Evolutionary conservation across 1,140 invertebrate genomes (phyloP).

Genomic region (Cotesia vestalis): DNA sequence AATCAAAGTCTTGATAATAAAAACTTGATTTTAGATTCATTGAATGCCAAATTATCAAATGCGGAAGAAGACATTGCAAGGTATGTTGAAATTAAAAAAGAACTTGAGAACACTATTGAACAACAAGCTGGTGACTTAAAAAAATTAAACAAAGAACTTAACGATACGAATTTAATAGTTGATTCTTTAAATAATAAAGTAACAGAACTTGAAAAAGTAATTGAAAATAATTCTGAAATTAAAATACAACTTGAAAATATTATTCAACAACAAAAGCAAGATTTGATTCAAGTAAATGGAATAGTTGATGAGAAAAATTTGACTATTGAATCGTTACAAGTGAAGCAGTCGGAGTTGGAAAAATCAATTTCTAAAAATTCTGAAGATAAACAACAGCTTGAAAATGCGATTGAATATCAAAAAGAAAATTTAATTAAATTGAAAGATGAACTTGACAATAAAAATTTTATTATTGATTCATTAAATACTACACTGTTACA

Average conservation of each 20-base stretch:
- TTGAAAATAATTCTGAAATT: no score
- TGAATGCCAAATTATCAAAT: neutral
- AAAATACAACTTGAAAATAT: no score
- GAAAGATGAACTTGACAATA: neutral
- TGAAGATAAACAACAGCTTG: conserved; percentile 1
- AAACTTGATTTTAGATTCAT: neutral
- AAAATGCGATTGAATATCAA: neutral
- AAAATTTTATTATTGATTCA: neutral
- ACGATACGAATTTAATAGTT: no score
- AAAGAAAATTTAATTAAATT: conserved; percentile 6
- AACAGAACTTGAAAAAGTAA: no score
- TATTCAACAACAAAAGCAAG: no score
- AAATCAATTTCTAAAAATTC: neutral
- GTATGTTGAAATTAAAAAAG: neutral
- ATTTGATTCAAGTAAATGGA: no score
- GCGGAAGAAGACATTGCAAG: no score
- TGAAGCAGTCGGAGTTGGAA: no score
- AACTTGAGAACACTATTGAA: neutral
- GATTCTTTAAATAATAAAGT: no score
- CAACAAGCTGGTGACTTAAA: neutral
- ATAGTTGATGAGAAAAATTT: no score
- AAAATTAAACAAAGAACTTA: no score
- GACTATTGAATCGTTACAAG: no score
- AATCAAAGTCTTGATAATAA: conserved; percentile 5
- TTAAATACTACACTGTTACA: neutral